Evolutionary conservation across 2,888 invertebrate genomes (phyloP).

Genomic region (Stenodema calcarata): DNA sequence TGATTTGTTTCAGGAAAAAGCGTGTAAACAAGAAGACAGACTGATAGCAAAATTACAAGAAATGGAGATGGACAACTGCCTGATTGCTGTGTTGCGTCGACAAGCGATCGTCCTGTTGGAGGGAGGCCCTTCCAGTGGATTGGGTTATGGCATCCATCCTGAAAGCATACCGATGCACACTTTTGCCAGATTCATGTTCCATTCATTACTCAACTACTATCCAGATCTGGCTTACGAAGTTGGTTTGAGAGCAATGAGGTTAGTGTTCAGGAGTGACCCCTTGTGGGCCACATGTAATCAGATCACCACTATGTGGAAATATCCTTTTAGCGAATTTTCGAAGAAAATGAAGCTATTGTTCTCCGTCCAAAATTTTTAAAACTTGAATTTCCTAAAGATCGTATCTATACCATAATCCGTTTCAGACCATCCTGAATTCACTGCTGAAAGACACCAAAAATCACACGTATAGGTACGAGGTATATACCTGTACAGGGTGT

Average conservation of each 20-base stretch:
- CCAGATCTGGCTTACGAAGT: conserved; percentile 81
- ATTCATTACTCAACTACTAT: conserved; percentile 76
- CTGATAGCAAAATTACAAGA: conserved; percentile 77
- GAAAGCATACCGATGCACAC: conserved; percentile 86
- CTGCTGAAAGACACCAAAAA: no score
- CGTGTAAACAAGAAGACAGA: conserved; percentile 77
- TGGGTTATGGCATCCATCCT: conserved; percentile 77
- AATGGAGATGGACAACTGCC: conserved; percentile 76
- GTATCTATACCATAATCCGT: no score
- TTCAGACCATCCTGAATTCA: no score
- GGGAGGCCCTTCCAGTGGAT: conserved; percentile 78
- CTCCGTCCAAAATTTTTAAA: no score
- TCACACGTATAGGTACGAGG: no score
- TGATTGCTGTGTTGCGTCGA: conserved; percentile 72
- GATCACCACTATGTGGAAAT: no score
- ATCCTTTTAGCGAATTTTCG: no score
- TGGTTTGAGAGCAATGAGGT: conserved; percentile 78
- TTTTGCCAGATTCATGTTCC: conserved; percentile 80
- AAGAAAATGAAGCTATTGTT: no score
- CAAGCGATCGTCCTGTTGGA: conserved; percentile 75
- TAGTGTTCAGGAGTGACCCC: neutral
- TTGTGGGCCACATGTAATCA: no score
- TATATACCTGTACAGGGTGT: no score
- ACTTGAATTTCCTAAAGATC: no score
- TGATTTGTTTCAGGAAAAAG: conserved; percentile 65